Evolutionary conservation across 2,797 vertebrate species (phyloP).

Genomic region (Lagorchestes hirsutus): DNA sequence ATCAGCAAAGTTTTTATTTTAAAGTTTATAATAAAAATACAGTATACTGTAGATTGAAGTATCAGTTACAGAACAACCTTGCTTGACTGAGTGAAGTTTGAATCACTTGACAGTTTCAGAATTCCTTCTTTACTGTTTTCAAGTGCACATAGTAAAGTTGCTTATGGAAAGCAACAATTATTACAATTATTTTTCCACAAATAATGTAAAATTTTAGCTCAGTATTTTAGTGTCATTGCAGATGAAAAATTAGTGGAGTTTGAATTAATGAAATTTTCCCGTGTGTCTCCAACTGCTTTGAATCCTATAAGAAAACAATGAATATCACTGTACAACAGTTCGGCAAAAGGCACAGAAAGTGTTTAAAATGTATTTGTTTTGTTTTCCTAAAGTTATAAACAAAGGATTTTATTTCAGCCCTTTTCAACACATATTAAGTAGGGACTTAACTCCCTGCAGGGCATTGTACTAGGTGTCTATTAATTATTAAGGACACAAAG

Average conservation of each 20-base stretch:
- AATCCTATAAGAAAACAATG: not conserved
- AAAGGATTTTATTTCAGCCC: not conserved
- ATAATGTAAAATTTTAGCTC: not conserved
- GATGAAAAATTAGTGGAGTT: not conserved
- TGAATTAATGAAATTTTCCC: not conserved
- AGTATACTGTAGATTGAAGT: not conserved
- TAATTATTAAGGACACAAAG: not conserved
- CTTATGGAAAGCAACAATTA: slow-evolving; percentile 5
- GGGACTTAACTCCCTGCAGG: not conserved
- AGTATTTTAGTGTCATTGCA: not conserved
- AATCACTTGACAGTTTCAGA: not conserved
- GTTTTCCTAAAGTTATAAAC: not conserved
- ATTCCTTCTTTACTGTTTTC: slow-evolving; percentile 38
- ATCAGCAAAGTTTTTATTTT: not conserved
- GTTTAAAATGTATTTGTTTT: not conserved
- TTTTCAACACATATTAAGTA: not conserved
- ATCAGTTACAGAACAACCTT: not conserved
- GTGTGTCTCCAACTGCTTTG: not conserved
- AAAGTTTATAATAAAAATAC: not conserved
- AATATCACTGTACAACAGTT: not conserved
- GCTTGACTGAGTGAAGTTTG: not conserved
- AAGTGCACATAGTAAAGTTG: slow-evolving; percentile 41
- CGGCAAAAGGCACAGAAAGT: not conserved
- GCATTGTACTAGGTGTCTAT: not conserved
- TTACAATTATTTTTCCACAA: not conserved